A percentile compares a stretch with the other conserved stretches of the same genome.
phyloP scores from a whole-genome alignment of 2,113 vertebrate species.

The Azemiops feae region DNA sequence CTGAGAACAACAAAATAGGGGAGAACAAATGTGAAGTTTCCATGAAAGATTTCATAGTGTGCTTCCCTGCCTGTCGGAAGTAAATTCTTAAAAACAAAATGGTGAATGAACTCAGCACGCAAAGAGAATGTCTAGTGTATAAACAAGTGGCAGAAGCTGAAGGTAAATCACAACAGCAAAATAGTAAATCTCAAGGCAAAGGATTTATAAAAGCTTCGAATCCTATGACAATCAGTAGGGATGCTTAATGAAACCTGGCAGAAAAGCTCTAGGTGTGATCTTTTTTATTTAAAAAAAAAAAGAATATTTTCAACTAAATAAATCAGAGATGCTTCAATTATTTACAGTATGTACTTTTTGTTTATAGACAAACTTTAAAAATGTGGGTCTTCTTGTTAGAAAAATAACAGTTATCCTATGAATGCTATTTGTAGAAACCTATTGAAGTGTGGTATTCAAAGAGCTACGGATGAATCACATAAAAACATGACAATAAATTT shows the following conservation, averaged over 20 bases:
- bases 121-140: not conserved
- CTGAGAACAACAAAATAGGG: conserved; percentile 2
- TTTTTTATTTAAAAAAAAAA: not conserved
- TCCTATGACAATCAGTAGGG: not conserved
- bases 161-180: not conserved
- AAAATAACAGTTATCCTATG: not conserved
- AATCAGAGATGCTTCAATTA: not conserved
- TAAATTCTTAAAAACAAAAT: conserved; percentile 22
- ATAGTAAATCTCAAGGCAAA: conserved; percentile 3
- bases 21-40: conserved; percentile 14
- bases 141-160: not conserved
- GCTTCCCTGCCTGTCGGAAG: not conserved
- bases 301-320: not conserved
- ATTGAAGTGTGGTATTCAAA: not conserved
- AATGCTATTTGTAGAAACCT: not conserved
- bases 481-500: not conserved
- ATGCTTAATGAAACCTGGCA: not conserved
- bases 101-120: conserved; percentile 5
- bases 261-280: not conserved
- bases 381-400: not conserved
- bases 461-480: not conserved
- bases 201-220: not conserved
- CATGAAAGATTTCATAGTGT: conserved; percentile 7
- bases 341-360: not conserved
- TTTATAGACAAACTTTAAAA: not conserved